Evolutionary conservation across 2,888 invertebrate genomes (phyloP).

Genomic region (Apamea crenata): DNA sequence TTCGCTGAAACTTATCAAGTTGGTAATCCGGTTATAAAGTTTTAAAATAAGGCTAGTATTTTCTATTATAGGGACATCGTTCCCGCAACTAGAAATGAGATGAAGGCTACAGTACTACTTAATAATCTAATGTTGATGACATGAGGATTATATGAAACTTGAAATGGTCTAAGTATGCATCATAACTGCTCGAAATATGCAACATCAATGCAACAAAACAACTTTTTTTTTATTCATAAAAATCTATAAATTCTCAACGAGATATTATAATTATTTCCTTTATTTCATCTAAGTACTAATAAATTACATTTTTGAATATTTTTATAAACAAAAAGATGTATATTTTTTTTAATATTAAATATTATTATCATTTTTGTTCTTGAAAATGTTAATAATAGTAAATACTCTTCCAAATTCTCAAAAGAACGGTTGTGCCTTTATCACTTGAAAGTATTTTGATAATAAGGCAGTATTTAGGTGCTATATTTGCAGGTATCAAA

Average conservation of each 20-base stretch:
- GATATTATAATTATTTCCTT: not conserved
- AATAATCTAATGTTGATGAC: not conserved
- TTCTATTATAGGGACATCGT: not conserved
- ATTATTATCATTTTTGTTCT: no score
- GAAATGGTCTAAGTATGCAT: not conserved
- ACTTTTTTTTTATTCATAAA: not conserved
- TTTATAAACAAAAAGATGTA: no score
- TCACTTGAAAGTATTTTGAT: not conserved
- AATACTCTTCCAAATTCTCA: not conserved
- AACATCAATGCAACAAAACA: not conserved
- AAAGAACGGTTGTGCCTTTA: not conserved
- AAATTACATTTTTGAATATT: no score
- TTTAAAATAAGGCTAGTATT: not conserved
- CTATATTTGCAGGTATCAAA: not conserved
- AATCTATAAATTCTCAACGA: not conserved
- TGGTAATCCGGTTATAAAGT: not conserved
- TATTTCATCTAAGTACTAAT: no score
- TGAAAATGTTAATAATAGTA: no score
- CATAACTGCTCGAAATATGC: not conserved
- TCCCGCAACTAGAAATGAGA: slow-evolving; percentile 7
- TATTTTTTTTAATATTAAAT: no score
- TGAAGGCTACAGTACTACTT: no score
- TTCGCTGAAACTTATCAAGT: not conserved
- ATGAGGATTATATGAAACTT: not conserved
- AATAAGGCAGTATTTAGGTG: not conserved